These are phyloP conservation scores for Tor tambroides DNA, from an alignment of 2,113 vertebrate species.

Conservation along the genomic window DNA sequence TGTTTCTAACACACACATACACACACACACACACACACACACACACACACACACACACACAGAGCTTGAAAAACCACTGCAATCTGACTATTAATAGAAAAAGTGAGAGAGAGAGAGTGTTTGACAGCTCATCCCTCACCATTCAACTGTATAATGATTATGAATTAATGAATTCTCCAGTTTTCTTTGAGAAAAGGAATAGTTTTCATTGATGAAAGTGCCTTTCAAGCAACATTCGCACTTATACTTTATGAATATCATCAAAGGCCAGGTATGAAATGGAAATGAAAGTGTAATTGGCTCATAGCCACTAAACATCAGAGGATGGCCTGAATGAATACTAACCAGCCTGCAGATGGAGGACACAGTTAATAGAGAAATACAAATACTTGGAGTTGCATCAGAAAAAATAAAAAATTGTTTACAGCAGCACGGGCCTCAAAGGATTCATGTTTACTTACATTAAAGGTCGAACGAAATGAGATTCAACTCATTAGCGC, in stretches of 20 bases:
- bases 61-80: background rate
- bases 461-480: background rate
- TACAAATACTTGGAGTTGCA: background rate
- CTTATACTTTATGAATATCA: background rate
- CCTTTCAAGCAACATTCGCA: background rate
- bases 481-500: background rate
- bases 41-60: background rate
- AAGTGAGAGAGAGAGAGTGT: background rate
- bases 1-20: background rate
- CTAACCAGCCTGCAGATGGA: slow-evolving; percentile 1
- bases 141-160: background rate
- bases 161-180: background rate
- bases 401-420: background rate
- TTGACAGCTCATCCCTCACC: background rate
- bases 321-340: slow-evolving; percentile 20
- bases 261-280: slow-evolving; percentile 5
- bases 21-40: background rate
- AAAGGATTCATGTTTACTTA: background rate
- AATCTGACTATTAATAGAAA: slow-evolving; percentile 3
- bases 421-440: background rate
- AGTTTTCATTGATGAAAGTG: background rate
- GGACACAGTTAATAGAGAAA: background rate
- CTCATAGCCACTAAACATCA: background rate
- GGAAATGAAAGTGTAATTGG: slow-evolving; percentile 15
- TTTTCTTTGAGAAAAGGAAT: background rate